Base-by-base conservation (phyloP, 2,113 vertebrate species). In the Pelmatolapia mariae region DNA sequence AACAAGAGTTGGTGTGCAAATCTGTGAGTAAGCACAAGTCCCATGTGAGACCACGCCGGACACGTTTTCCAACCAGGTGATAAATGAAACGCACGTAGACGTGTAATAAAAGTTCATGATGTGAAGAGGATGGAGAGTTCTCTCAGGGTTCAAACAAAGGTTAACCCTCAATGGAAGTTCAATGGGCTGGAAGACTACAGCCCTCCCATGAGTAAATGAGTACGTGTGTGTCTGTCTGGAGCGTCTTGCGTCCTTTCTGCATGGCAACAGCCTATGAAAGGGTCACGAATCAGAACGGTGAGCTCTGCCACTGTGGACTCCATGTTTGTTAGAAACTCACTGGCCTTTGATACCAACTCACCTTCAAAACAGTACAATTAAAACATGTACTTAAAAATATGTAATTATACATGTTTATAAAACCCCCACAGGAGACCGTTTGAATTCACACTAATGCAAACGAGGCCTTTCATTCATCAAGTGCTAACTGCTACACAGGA, bases 141-240 rank as follows among this genome's bases (percentile, higher is more conserved):
- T 89, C 78, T 57, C 24, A 33, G 71, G 87, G 94, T 93, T 96
- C 93, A 96, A 61, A 84, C 4, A 63, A 52, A 90, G 93, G 93
- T 89, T 85, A 93, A 89, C 47, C 45, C n/a, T 88, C 63, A 88
- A 71, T 87, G 80, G 82, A 89, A 47, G 87, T 92, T 94, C 93
- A 93, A 89, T 81, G 86, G 86, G 73, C 90, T 86, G 93, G 84
- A 94, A 95, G 91, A 81, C 18, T 24, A 10, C 79, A 83, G 59
- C 18, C 29, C 80, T 80, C 84, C 87, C 83, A 52, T 29, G 84
- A 87, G 86, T 85, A 84, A 83, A 90, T 47, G 15, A 81, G 9
- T 18, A 45, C 38, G 6, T 57, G 80, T 26, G 50, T 61, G 19
- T 43, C 7, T 83, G 82, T 86, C 29, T 16, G 76, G 38, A 80